phyloP scores from a whole-genome alignment of 37 sponge, comb jelly and placozoan species.

The Geodia barretti region DNA sequence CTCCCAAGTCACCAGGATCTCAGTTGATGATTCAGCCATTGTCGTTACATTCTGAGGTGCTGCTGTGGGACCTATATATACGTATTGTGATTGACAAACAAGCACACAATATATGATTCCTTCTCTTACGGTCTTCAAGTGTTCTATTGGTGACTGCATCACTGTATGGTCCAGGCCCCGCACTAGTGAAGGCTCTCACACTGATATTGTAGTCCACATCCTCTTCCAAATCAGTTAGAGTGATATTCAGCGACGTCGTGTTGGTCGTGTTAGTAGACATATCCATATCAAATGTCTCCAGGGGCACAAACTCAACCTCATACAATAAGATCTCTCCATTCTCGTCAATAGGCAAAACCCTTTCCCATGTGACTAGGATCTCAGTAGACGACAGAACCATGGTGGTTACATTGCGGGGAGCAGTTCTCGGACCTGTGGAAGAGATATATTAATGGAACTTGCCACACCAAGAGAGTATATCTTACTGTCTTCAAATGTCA shows the following conservation, averaged over 20 bases:
- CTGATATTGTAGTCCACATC: slow-evolving; percentile 40
- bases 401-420: slow-evolving; percentile 9
- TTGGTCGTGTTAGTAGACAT: background rate
- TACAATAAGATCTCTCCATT: slow-evolving; percentile 32
- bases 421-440: slow-evolving; percentile 11
- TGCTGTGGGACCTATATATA: background rate
- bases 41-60: background rate
- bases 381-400: background rate
- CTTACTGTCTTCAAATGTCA: background rate
- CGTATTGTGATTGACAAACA: background rate
- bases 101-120: background rate
- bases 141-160: background rate
- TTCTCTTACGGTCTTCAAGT: slow-evolving; percentile 16
- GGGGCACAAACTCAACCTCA: slow-evolving; percentile 4
- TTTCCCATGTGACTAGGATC: background rate
- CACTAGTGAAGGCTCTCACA: slow-evolving; percentile 30
- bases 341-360: background rate
- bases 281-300: background rate
- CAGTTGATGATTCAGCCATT: background rate
- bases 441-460: no score
- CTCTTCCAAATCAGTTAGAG: slow-evolving; percentile 12
- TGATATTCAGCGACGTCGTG: background rate
- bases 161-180: slow-evolving; percentile 30
- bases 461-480: no score
- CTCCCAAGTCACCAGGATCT: background rate